Evolutionary conservation across 2,888 invertebrate species (phyloP).

Genomic region (Lasiommata megera): DNA sequence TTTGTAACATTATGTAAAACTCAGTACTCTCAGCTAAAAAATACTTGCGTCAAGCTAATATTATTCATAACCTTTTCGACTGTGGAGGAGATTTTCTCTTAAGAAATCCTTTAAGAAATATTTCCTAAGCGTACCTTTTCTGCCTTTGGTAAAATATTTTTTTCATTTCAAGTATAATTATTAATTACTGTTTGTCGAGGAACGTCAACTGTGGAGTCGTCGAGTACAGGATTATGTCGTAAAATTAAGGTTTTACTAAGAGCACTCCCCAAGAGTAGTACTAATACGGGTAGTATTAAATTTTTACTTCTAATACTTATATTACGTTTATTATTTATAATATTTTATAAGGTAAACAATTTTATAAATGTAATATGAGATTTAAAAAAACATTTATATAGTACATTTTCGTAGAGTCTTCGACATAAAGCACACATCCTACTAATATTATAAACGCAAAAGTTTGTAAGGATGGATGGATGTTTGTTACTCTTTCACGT

Average conservation of each 20-base stretch:
- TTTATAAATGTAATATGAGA: too few relatives aligned
- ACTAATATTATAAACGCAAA: too few relatives aligned
- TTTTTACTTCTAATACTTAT: neutral
- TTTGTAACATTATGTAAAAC: neutral
- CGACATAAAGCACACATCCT: too few relatives aligned
- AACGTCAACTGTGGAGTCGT: slow-evolving; percentile 3
- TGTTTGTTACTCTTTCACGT: too few relatives aligned
- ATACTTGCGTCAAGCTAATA: neutral
- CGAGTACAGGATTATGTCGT: slow-evolving; percentile 2
- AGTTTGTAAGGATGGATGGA: too few relatives aligned
- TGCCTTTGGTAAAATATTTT: neutral
- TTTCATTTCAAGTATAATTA: neutral
- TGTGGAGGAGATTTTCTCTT: neutral
- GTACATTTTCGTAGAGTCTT: too few relatives aligned
- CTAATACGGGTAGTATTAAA: neutral
- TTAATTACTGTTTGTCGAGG: neutral
- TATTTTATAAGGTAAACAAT: too few relatives aligned
- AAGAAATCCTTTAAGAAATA: neutral
- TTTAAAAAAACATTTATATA: too few relatives aligned
- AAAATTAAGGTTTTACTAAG: slow-evolving; percentile 5
- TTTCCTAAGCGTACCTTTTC: neutral
- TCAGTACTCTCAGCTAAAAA: neutral
- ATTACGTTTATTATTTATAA: too few relatives aligned
- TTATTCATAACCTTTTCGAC: neutral
- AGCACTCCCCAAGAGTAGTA: neutral